phyloP scores from a whole-genome alignment of 2,113 vertebrate genomes.

The Gambusia affinis region DNA sequence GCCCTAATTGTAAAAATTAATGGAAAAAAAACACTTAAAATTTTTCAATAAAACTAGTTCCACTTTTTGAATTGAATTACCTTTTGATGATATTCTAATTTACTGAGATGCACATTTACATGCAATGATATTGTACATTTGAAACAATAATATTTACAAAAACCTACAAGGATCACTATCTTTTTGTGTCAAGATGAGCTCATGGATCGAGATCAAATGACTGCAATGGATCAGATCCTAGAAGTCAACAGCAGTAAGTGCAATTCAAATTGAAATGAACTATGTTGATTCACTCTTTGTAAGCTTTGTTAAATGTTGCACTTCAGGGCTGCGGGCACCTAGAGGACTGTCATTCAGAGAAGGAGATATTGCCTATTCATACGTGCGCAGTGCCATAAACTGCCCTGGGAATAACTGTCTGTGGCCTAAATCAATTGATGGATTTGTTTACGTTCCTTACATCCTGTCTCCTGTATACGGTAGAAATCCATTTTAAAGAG shows the following conservation, averaged over 20 bases:
- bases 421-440: constrained; percentile 77
- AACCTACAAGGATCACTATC: neutral
- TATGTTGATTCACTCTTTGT: neutral
- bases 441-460: constrained; percentile 77
- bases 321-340: constrained; percentile 53
- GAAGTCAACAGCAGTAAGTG: constrained; percentile 74
- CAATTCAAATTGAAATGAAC: neutral
- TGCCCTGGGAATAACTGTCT: constrained; percentile 73
- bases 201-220: constrained; percentile 63
- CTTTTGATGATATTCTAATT: neutral
- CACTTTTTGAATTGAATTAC: neutral
- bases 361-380: constrained; percentile 68
- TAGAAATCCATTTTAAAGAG: constrained; percentile 35
- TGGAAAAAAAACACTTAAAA: neutral
- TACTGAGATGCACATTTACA: neutral
- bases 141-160: neutral
- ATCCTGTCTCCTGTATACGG: constrained; percentile 71
- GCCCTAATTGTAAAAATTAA: neutral
- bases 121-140: neutral
- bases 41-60: neutral
- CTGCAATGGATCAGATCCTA: constrained; percentile 80
- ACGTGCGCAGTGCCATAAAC: constrained; percentile 62
- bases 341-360: constrained; percentile 68
- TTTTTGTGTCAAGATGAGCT: constrained; percentile 55
- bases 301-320: neutral